Conservation (phyloP, 2,888 invertebrate species). For the Ecdyonurus torrentis region DNA sequence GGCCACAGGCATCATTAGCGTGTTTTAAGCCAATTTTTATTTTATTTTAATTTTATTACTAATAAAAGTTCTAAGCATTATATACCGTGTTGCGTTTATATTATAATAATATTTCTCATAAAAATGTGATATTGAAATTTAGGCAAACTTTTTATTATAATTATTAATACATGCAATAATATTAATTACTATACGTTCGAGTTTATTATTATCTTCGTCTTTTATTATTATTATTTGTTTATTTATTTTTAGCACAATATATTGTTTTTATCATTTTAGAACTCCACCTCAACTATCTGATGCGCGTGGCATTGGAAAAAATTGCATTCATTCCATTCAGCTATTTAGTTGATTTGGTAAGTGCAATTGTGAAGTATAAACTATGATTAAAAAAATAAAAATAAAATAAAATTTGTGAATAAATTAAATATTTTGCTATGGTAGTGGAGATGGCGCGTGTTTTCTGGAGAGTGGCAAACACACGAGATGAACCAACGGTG, state of each 20-base stretch:
- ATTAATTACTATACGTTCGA: too few relatives aligned
- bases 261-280: conserved; percentile 26
- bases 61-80: not conserved
- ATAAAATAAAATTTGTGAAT: not conserved
- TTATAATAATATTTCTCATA: not conserved
- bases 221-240: too few relatives aligned
- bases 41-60: conserved; percentile 3
- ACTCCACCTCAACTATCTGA: conserved; percentile 57
- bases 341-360: conserved; percentile 59
- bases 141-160: conserved; percentile 4
- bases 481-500: conserved; percentile 52
- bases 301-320: conserved; percentile 63
- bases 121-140: too few relatives aligned
- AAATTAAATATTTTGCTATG: not conserved
- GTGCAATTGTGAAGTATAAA: conserved; percentile 1
- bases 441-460: conserved; percentile 71
- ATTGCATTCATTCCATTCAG: conserved; percentile 64
- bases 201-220: too few relatives aligned
- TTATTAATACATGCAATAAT: too few relatives aligned
- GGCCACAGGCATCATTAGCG: too few relatives aligned
- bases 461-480: conserved; percentile 44
- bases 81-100: not conserved
- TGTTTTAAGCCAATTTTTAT: not conserved
- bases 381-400: not conserved
- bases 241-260: not conserved